A percentile compares a stretch with the other conserved stretches of the same genome.
Evolutionary conservation across 1,140 invertebrate species (phyloP).

Genomic region (Mamestra configurata): DNA sequence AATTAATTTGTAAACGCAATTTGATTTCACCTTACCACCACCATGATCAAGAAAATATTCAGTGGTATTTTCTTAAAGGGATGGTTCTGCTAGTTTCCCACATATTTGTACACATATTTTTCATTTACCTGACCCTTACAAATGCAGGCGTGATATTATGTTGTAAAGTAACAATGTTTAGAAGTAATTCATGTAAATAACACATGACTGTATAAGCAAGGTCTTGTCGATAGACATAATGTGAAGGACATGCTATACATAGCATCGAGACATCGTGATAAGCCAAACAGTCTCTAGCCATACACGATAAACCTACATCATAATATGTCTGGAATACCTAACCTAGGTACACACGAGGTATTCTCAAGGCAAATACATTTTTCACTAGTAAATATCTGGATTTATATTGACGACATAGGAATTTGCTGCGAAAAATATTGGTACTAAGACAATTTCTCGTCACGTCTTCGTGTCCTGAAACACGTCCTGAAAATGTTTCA

Average conservation of each 20-base stretch:
- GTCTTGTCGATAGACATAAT: constrained; percentile 6
- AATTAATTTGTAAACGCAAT: too few species aligned
- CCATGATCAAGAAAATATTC: too few species aligned
- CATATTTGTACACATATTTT: too few species aligned
- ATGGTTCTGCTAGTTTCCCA: too few species aligned
- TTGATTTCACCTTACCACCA: too few species aligned
- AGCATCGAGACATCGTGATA: neutral
- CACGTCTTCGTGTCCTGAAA: neutral
- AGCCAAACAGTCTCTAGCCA: constrained; percentile 23
- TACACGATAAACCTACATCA: neutral
- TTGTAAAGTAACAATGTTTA: neutral
- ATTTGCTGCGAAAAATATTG: neutral
- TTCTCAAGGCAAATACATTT: neutral
- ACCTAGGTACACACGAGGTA: neutral
- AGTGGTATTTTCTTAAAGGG: too few species aligned
- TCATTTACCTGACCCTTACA: too few species aligned
- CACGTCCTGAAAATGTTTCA: neutral
- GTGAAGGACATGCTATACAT: constrained; percentile 5
- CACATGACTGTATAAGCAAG: constrained; percentile 9
- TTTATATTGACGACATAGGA: neutral
- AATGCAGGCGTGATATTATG: too few species aligned
- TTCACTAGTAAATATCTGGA: neutral
- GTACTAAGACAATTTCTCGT: neutral
- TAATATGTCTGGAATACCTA: neutral
- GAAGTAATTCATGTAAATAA: neutral